Percentiles rank a stretch among this genome's conserved stretches.
phyloP scores from a whole-genome alignment of 2,113 vertebrate genomes.

The Semnopithecus entellus region DNA sequence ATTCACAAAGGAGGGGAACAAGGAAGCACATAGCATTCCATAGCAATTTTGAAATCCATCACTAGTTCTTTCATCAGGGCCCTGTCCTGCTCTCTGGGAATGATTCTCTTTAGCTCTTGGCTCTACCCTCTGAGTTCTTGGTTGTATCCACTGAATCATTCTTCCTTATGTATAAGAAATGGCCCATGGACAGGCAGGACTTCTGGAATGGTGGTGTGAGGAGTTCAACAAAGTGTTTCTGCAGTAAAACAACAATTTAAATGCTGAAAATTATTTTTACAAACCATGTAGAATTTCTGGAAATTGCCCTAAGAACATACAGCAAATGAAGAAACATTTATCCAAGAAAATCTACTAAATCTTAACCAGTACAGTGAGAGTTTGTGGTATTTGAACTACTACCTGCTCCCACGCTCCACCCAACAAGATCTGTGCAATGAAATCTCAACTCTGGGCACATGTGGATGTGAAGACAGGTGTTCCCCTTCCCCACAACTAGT shows the following conservation, averaged over 20 bases:
- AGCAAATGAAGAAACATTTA: constrained; percentile 21
- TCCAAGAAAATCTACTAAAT: background rate
- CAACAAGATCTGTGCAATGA: background rate
- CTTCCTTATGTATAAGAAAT: background rate
- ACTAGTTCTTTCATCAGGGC: background rate
- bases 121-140: background rate
- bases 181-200: background rate
- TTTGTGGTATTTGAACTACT: background rate
- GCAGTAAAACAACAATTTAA: constrained; percentile 5
- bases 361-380: background rate
- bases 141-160: background rate
- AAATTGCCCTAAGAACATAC: background rate
- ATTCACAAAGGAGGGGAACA: background rate
- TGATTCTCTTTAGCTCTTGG: background rate
- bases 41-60: background rate
- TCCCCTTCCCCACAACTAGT: background rate
- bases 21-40: background rate
- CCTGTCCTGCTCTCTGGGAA: background rate
- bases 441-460: background rate
- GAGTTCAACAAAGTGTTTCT: background rate
- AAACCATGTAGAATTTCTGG: background rate
- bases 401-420: background rate
- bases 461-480: background rate
- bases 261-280: background rate
- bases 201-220: background rate